phyloP scores from a whole-genome alignment of 2,888 invertebrate genomes.

The Gisinianus flammeolus region DNA sequence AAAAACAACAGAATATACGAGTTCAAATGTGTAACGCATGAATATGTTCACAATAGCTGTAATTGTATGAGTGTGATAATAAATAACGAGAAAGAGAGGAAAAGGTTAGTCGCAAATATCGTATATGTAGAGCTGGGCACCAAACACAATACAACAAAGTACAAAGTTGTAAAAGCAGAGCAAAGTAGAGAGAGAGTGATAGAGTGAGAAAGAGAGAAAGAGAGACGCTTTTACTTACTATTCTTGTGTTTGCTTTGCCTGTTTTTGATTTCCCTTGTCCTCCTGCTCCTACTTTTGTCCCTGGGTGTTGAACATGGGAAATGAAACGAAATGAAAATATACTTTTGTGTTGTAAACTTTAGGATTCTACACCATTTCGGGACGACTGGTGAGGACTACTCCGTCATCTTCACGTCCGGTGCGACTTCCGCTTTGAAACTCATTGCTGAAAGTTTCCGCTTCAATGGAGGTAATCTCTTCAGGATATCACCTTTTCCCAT shows the following conservation, averaged over 20 bases:
- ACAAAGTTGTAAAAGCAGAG: too few species aligned
- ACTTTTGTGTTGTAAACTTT: slow-evolving; percentile 22
- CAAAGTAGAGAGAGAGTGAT: too few species aligned
- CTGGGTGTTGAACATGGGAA: slow-evolving; percentile 37
- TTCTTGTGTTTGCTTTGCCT: neutral
- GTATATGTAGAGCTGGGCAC: too few species aligned
- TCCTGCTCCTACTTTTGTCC: slow-evolving; percentile 4
- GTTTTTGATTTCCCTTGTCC: neutral
- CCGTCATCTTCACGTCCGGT: slow-evolving; percentile 91
- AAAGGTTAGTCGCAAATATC: too few species aligned
- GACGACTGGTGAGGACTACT: slow-evolving; percentile 78
- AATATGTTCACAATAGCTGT: too few species aligned
- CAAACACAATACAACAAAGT: too few species aligned
- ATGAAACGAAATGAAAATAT: slow-evolving; percentile 31
- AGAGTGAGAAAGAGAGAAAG: too few species aligned
- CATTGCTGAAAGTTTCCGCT: slow-evolving; percentile 70
- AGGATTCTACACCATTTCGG: slow-evolving; percentile 86
- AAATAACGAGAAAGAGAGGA: too few species aligned
- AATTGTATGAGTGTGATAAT: too few species aligned
- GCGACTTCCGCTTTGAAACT: slow-evolving; percentile 86
- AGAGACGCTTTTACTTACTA: too few species aligned
- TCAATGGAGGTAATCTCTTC: slow-evolving; percentile 53
- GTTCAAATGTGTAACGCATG: too few species aligned
- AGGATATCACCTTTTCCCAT: slow-evolving; percentile 48
- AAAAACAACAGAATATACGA: too few species aligned